phyloP scores from a whole-genome alignment of 2,888 invertebrate genomes.

The Protodeltote pygarga region DNA sequence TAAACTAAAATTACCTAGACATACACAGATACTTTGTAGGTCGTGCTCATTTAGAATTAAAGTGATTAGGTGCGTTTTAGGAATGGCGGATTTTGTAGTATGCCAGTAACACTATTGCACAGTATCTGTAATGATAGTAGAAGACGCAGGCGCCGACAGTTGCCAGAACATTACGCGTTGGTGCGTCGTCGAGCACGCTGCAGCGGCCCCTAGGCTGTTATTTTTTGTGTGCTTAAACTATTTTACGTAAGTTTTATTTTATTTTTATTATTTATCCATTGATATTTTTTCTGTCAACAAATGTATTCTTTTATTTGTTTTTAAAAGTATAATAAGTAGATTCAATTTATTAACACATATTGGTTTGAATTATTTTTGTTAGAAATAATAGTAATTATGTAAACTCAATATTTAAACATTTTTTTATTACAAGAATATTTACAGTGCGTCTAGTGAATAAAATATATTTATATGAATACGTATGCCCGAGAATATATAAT shows the following conservation, averaged over 20 bases:
- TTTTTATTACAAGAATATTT: too few species aligned
- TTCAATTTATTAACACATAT: too few species aligned
- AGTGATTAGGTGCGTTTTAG: constrained; percentile 6
- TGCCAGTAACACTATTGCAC: constrained; percentile 48
- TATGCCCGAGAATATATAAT: too few species aligned
- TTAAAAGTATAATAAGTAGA: too few species aligned
- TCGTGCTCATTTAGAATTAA: constrained; percentile 2
- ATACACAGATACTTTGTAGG: not conserved
- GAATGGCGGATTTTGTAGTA: constrained; percentile 15
- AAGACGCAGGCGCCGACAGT: constrained; percentile 28
- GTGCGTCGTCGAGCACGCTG: constrained; percentile 49
- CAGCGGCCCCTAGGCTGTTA: constrained; percentile 22
- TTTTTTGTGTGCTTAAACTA: constrained; percentile 22
- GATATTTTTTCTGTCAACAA: not conserved
- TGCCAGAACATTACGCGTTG: constrained; percentile 44
- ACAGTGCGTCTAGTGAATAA: too few species aligned
- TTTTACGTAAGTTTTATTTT: constrained; percentile 41
- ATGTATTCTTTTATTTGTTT: too few species aligned
- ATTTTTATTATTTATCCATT: not conserved
- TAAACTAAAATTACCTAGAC: constrained; percentile 2
- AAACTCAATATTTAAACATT: too few species aligned
- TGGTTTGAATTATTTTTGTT: too few species aligned
- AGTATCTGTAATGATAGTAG: constrained; percentile 44
- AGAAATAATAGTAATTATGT: too few species aligned
- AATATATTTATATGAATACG: too few species aligned